Percentiles rank a stretch among this genome's conserved stretches.
phyloP scores from a whole-genome alignment of 2,888 invertebrate species.

The Pseudanteris insignis region DNA sequence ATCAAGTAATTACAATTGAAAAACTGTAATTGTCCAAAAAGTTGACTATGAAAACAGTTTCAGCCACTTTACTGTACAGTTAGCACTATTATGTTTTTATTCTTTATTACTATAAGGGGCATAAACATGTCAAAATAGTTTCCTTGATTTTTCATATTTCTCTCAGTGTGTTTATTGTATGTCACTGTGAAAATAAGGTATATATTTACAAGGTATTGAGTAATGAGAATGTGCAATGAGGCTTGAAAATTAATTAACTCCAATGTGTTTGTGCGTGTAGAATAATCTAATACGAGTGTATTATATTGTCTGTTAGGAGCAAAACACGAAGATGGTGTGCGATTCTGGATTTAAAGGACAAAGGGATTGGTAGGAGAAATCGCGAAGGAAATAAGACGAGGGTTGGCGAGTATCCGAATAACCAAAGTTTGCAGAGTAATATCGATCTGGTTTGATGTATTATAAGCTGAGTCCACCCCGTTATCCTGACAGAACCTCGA shows the following conservation, averaged over 20 bases:
- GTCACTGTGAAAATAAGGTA: no score
- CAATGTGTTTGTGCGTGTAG: not conserved
- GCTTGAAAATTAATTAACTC: not conserved
- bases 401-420: conserved; percentile 57
- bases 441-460: conserved; percentile 66
- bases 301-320: conserved; percentile 24
- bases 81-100: no score
- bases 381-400: conserved; percentile 44
- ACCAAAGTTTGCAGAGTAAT: conserved; percentile 60
- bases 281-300: conserved; percentile 31
- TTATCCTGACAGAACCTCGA: conserved; percentile 54
- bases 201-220: no score
- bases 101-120: no score
- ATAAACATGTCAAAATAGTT: no score
- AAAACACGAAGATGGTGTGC: conserved; percentile 32
- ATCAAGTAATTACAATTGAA: no score
- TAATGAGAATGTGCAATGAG: no score
- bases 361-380: conserved; percentile 48
- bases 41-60: no score
- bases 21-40: no score
- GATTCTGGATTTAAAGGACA: conserved; percentile 45
- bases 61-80: no score
- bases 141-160: no score
- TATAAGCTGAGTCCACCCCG: conserved; percentile 62
- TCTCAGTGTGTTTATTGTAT: no score